phyloP scores from a whole-genome alignment of 1,140 invertebrate species.

The Lamellibrachia luymesi region DNA sequence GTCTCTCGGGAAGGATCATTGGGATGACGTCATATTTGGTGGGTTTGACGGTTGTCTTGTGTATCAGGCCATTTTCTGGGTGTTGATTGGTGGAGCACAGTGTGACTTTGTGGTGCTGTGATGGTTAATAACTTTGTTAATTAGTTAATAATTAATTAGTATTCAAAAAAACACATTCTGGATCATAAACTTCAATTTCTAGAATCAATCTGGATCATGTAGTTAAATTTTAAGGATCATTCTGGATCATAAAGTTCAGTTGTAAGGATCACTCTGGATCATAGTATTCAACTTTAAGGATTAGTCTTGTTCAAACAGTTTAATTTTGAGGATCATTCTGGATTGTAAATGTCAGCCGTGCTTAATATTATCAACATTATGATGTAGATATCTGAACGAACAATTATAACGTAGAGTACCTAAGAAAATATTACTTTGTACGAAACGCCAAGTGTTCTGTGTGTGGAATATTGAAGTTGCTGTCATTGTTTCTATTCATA shows the following conservation, averaged over 20 bases:
- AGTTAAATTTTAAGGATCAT: background rate
- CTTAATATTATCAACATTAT: no score
- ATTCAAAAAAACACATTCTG: background rate
- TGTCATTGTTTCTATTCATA: no score
- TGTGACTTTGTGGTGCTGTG: constrained; percentile 12
- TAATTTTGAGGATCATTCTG: background rate
- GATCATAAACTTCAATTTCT: background rate
- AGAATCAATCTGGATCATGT: no score
- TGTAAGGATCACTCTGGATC: background rate
- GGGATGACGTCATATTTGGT: constrained; percentile 91
- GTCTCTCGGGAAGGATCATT: constrained; percentile 88
- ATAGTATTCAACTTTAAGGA: background rate
- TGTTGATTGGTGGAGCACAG: background rate
- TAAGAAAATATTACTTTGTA: no score
- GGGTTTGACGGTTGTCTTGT: constrained; percentile 31
- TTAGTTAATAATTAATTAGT: constrained; percentile 12
- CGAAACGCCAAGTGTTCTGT: no score
- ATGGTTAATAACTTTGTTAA: constrained; percentile 5
- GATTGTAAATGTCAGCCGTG: background rate
- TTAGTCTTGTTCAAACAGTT: no score
- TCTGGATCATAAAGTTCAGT: background rate
- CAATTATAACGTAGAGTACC: no score
- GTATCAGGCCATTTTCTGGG: background rate
- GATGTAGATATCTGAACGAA: no score
- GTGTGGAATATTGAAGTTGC: no score